Evolutionary conservation across 2,113 vertebrate species (phyloP), one percentile per base, ranked within the genome.

Genomic region (Okapia johnstoni): DNA sequence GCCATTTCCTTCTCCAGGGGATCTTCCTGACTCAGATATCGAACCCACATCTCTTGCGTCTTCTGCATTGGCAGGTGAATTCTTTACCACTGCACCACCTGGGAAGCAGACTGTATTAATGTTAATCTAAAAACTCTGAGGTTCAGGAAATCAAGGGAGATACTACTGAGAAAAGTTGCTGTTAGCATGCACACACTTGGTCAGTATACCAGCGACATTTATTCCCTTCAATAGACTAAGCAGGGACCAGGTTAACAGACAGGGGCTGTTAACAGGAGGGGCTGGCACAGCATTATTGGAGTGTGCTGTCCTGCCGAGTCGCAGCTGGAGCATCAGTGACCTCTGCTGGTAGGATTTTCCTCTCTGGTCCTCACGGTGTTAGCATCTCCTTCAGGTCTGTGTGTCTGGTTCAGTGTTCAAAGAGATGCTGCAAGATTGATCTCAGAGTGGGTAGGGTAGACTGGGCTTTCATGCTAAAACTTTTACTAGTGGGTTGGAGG

Each of bases 281-380:
- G 58, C 23, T 19, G 23, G 52, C 19, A 1, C 26, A 10, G 1
- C 2, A 1, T 33, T 2, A 3, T 0, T 7, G 55, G 19, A 25
- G 12, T 2, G 6, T 1, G 58, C 50, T 8, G 4, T 14, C 28
- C 26, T 2, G 6, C 1, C 0, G 63, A 30, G 25, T 85, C 55
- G 15, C 33, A 36, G 28, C 46, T 55, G 83, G 73, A 43, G 28
- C 33, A 0, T 8, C 60, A 88, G 97, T 16, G 97, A 19, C 98
- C 97, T 96, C 97, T 98, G 90, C 93, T 96, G 97, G 97, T 50
- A 26, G 50, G 81, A 88, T 9, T 54, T 40, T 57, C 63, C 48
- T 55, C 48, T 63, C 12, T 10, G 5, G 2, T 26, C 55, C 4
- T 17, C 66, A 58, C 17, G 5, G 63, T 19, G 2, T 33, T 15